Evolutionary conservation across 2,888 invertebrate genomes (phyloP).

Genomic region (Hypercompe scribonia): DNA sequence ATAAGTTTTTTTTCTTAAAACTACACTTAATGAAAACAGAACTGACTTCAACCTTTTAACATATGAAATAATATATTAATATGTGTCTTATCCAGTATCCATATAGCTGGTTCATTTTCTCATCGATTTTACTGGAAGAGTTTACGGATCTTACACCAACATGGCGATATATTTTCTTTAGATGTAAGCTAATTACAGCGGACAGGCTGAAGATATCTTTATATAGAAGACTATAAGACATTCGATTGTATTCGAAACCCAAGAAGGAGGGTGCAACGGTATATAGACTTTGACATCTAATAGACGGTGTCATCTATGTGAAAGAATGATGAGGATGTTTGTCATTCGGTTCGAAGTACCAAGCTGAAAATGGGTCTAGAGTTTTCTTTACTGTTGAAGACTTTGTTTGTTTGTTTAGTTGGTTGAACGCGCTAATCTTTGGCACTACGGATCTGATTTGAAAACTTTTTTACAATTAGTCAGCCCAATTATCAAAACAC

Average conservation of each 20-base stretch:
- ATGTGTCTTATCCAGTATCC: conserved; percentile 43
- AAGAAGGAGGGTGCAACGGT: conserved; percentile 23
- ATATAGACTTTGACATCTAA: conserved; percentile 7
- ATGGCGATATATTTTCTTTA: conserved; percentile 70
- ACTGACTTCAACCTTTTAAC: not conserved
- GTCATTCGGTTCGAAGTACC: not conserved
- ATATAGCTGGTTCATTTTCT: conserved; percentile 49
- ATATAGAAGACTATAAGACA: conserved; percentile 47
- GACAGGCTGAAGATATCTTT: conserved; percentile 42
- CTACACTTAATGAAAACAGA: not conserved
- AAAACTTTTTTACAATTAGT: too few relatives aligned
- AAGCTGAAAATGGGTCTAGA: not conserved
- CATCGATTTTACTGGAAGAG: conserved; percentile 71
- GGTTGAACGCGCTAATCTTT: too few relatives aligned
- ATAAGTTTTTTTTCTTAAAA: not conserved
- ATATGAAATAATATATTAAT: conserved; percentile 6
- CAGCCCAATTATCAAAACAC: too few relatives aligned
- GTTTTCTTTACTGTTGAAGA: not conserved
- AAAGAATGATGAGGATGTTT: conserved; percentile 1
- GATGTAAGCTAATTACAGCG: conserved; percentile 65
- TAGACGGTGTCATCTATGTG: not conserved
- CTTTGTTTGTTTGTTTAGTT: too few relatives aligned
- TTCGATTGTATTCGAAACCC: conserved; percentile 33
- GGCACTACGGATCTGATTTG: too few relatives aligned
- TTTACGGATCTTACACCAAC: conserved; percentile 73